phyloP scores from a whole-genome alignment of 1,140 invertebrate genomes.

The Drosophila aff. region DNA sequence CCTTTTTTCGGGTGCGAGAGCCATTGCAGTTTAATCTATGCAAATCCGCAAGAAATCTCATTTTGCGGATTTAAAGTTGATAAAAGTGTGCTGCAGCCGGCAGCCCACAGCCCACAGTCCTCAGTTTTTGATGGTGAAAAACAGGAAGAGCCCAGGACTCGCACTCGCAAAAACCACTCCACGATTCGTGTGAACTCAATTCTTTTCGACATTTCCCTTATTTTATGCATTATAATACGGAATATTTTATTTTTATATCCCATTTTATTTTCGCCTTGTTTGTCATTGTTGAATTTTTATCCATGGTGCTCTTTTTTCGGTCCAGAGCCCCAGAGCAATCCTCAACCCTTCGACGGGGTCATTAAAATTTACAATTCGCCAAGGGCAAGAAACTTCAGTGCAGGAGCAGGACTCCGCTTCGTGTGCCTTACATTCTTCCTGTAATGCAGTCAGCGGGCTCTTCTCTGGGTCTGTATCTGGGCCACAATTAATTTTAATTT shows the following conservation, averaged over 20 bases:
- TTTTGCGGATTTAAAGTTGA: conserved; percentile 79
- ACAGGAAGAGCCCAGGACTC: conserved; percentile 16
- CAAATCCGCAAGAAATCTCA: conserved; percentile 77
- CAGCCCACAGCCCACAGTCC: background rate
- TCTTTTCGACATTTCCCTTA: conserved; percentile 41
- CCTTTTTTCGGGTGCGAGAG: conserved; percentile 18
- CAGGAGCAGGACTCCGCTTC: conserved; percentile 5
- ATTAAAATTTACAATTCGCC: conserved; percentile 65
- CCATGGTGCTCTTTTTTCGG: conserved; percentile 2
- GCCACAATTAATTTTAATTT: conserved; percentile 45
- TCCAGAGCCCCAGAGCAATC: background rate
- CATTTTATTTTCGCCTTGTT: conserved; percentile 40
- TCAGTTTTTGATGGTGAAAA: conserved; percentile 33
- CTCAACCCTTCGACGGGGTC: conserved; percentile 46
- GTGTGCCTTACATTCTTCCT: conserved; percentile 11
- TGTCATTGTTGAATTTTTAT: conserved; percentile 62
- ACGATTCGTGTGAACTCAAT: conserved; percentile 52
- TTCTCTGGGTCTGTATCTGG: conserved; percentile 1
- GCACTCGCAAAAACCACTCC: conserved; percentile 6
- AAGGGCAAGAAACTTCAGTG: conserved; percentile 50
- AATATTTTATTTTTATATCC: conserved; percentile 50
- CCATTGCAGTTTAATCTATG: conserved; percentile 77
- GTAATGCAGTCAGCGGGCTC: conserved; percentile 10
- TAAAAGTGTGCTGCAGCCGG: conserved; percentile 55
- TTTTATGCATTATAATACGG: conserved; percentile 55